Conservation (phyloP, 2,797 vertebrate genomes). For the Tokudaia tokunoshimensis region DNA sequence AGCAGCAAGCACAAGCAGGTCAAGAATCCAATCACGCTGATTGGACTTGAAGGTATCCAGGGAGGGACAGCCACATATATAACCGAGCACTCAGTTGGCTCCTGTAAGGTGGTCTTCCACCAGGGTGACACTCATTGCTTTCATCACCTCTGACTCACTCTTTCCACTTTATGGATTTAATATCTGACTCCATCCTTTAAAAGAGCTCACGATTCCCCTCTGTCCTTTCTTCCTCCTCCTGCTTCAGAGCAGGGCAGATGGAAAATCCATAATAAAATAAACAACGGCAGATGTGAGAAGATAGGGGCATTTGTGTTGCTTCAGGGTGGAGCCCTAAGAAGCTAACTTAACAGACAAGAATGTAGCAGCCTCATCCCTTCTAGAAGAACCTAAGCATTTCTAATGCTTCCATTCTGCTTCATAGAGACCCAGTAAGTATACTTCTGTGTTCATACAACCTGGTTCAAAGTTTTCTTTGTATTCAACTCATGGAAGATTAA, state of each 20-base stretch:
- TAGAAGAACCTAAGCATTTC: not conserved
- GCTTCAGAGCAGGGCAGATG: slow-evolving; percentile 61
- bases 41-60: not conserved
- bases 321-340: not conserved
- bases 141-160: slow-evolving; percentile 31
- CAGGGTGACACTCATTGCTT: not conserved
- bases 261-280: slow-evolving; percentile 72
- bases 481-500: not conserved
- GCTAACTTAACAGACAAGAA: not conserved
- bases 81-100: not conserved
- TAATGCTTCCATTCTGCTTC: slow-evolving; percentile 7
- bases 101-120: not conserved
- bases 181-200: slow-evolving; percentile 46
- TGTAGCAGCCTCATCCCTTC: not conserved
- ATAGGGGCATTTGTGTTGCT: not conserved
- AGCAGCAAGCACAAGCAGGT: not conserved
- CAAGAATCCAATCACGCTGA: not conserved
- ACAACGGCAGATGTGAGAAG: slow-evolving; percentile 47
- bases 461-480: slow-evolving; percentile 14
- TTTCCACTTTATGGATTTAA: slow-evolving; percentile 61
- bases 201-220: slow-evolving; percentile 51
- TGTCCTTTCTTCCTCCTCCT: not conserved
- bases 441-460: not conserved
- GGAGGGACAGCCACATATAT: not conserved
- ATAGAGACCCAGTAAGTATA: slow-evolving; percentile 7